Evolutionary conservation across 2,888 invertebrate genomes (phyloP), one percentile per base, ranked within the genome.

Genomic region (Rotaria macrura): DNA sequence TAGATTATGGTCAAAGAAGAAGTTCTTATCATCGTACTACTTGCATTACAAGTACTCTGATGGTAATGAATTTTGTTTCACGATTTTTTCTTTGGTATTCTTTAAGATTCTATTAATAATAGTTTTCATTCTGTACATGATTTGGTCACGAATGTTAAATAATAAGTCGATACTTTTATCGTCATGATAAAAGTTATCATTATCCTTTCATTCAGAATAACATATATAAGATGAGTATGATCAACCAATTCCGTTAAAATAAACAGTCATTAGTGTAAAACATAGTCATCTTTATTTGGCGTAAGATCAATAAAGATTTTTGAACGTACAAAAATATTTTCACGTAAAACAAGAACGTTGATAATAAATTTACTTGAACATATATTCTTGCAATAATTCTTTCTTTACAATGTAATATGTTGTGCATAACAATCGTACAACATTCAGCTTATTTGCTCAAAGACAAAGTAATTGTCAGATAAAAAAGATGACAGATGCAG

Each of bases 21-120:
- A 38, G 43, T 25, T 25, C 40, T n/a, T 79, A 43, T 23, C 40
- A 43, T 25, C 25, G 40, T 25, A 43, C 43, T 79, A 79, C 34
- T 43, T 43, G 40, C 43, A 9, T 79, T 25, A 79, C 79, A 25
- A 79, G 25, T 9, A 43, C 7, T 14, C 25, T 25, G 43, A n/a
- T 25, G 7, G 43, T 25, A 12, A 25, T 2, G 3, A 90, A 92
- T 87, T 92, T 92, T 87, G 87, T 91, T 10, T 92, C 92, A 17
- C 88, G 92, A 65, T 91, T 91, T 88, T 92, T 49, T 17, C 92
- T 88, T 91, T 91, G 47, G n/a, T n/a, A n/a, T n/a, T n/a, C n/a
- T n/a, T n/a, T n/a, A n/a, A n/a, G n/a, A n/a, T n/a, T n/a, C n/a
- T n/a, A n/a, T n/a, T n/a, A n/a, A n/a, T n/a, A n/a, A n/a, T n/a